Percentiles rank a stretch among this genome's conserved stretches.
Conservation (phyloP, 2,113 vertebrate species). For the Pimephales promelas region DNA sequence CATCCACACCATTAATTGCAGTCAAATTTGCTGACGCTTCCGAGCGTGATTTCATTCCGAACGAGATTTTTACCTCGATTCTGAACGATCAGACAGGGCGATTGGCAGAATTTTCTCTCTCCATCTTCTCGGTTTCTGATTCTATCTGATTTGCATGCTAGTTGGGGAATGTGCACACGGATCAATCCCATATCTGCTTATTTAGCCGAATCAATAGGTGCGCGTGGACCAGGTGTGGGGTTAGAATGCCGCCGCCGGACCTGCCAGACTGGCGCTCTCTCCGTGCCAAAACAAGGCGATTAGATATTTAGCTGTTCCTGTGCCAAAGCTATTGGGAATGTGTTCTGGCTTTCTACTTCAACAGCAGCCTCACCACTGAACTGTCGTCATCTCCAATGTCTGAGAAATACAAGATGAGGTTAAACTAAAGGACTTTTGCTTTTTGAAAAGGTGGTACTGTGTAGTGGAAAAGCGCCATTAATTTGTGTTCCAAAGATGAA, state of each 20-base stretch:
- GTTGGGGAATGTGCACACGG: conserved; percentile 25
- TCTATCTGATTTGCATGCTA: conserved; percentile 44
- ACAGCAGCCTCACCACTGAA: background rate
- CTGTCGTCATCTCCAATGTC: background rate
- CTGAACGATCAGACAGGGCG: conserved; percentile 42
- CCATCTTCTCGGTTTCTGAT: background rate
- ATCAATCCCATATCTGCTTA: conserved; percentile 58
- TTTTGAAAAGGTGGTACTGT: background rate
- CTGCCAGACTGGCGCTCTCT: conserved; percentile 35
- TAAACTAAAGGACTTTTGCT: background rate
- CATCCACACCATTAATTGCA: conserved; percentile 66
- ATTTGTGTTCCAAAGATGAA: too few relatives aligned
- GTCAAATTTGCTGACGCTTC: conserved; percentile 61
- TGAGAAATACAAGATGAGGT: background rate
- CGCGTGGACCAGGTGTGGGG: conserved; percentile 35
- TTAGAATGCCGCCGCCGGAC: conserved; percentile 41
- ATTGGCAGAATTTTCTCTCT: conserved; percentile 34
- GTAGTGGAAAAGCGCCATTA: too few relatives aligned
- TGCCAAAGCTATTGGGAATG: background rate
- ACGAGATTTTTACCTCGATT: conserved; percentile 38
- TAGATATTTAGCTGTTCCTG: conserved; percentile 22
- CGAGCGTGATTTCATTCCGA: conserved; percentile 40
- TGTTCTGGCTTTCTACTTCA: background rate
- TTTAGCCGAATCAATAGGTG: conserved; percentile 55
- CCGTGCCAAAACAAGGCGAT: conserved; percentile 31